These are phyloP conservation scores for Lepidurus couesii DNA, from an alignment of 1,140 invertebrate genomes.

Conservation along the genomic window DNA sequence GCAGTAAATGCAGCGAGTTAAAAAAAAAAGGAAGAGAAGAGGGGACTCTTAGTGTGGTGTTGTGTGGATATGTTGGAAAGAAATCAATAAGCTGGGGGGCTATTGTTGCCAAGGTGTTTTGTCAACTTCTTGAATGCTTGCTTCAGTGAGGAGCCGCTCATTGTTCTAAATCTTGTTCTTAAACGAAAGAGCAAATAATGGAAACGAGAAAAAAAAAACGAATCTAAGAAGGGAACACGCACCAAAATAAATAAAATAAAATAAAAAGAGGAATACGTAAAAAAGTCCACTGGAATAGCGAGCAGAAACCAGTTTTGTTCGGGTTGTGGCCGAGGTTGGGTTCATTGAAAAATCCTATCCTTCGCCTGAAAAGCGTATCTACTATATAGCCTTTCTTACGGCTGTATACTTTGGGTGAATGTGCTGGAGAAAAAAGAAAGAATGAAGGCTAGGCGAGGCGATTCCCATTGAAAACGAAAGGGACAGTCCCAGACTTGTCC, in stretches of 20 bases:
- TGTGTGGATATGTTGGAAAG: constrained; percentile 1
- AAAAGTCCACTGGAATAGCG: constrained; percentile 2
- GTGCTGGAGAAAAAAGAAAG: constrained; percentile 8
- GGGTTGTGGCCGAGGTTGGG: neutral
- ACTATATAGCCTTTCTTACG: neutral
- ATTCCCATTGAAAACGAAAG: neutral
- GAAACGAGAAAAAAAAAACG: too few species aligned
- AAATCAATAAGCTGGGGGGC: constrained; percentile 3
- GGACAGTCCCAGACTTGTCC: constrained; percentile 21
- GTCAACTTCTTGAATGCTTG: too few species aligned
- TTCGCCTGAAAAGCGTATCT: neutral
- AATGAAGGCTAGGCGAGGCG: neutral
- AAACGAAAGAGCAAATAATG: too few species aligned
- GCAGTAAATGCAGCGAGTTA: neutral
- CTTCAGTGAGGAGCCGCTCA: neutral
- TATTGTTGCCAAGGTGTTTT: constrained; percentile 16
- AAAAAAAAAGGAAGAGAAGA: neutral
- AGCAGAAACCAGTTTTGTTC: neutral
- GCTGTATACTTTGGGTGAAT: constrained; percentile 29
- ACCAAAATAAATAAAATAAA: neutral
- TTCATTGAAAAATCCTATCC: constrained; percentile 10
- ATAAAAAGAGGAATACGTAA: neutral
- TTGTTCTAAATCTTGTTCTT: neutral
- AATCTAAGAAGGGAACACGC: neutral
- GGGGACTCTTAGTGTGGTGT: neutral